A percentile compares a stretch with the other conserved stretches of the same genome.
Evolutionary conservation across 2,888 invertebrate genomes (phyloP).

Genomic region (Pseudococcus viburni): DNA sequence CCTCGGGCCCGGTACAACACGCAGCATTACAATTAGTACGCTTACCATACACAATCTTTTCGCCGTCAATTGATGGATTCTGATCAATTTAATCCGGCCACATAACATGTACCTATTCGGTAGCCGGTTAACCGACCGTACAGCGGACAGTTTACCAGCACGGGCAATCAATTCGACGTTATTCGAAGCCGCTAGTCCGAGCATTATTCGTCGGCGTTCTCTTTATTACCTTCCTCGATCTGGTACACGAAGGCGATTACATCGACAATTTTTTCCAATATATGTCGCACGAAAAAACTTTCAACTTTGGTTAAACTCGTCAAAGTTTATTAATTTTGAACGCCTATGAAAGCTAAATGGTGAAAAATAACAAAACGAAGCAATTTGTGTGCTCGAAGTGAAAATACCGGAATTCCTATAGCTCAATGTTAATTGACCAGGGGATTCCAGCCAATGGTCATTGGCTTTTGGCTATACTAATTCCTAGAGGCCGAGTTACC

Average conservation of each 20-base stretch:
- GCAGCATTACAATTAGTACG: slow-evolving; percentile 16
- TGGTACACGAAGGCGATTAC: background rate
- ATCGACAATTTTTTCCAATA: no score
- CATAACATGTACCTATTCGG: background rate
- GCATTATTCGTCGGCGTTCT: background rate
- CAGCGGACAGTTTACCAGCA: background rate
- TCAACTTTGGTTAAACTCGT: background rate
- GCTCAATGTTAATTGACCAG: no score
- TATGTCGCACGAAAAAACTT: background rate
- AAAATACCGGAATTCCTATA: no score
- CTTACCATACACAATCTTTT: background rate
- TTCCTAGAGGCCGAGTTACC: no score
- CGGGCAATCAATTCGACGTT: background rate
- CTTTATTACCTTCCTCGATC: background rate
- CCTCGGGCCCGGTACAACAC: background rate
- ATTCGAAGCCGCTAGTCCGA: background rate
- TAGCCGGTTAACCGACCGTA: background rate
- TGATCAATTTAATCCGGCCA: slow-evolving; percentile 38
- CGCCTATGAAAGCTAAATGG: background rate
- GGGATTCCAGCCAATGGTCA: no score
- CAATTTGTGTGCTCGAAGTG: no score
- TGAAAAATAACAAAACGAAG: no score
- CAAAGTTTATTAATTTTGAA: background rate
- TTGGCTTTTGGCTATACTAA: no score
- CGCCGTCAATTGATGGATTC: slow-evolving; percentile 28